Evolutionary conservation across 2,888 invertebrate species (phyloP).

Genomic region (Habrosyne pyritoides): DNA sequence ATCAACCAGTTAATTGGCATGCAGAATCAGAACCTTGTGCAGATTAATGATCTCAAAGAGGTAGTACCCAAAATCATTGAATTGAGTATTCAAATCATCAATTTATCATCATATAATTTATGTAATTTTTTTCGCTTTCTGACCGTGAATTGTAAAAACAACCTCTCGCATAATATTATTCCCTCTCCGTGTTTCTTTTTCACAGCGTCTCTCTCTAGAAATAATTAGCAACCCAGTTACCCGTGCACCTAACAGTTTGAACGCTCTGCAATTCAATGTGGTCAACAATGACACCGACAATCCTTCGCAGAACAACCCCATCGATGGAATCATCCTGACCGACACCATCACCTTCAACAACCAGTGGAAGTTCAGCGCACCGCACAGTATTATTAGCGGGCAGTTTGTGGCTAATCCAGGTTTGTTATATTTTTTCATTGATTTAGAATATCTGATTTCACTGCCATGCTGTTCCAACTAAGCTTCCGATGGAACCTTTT

Average conservation of each 20-base stretch:
- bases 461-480: too few species aligned
- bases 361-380: conserved; percentile 65
- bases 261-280: conserved; percentile 31
- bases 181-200: too few species aligned
- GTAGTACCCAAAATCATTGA: conserved; percentile 61
- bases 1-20: conserved; percentile 92
- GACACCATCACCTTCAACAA: conserved; percentile 55
- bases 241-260: conserved; percentile 45
- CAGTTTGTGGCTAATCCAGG: conserved; percentile 59
- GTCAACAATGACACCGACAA: conserved; percentile 48
- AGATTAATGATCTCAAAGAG: conserved; percentile 94
- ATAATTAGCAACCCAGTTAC: conserved; percentile 86
- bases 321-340: conserved; percentile 60
- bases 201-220: conserved; percentile 86
- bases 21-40: conserved; percentile 91
- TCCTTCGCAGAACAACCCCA: conserved; percentile 70
- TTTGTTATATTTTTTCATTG: conserved; percentile 20
- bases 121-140: too few species aligned
- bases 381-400: conserved; percentile 46
- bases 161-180: too few species aligned
- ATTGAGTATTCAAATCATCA: too few species aligned
- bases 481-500: too few species aligned
- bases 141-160: too few species aligned
- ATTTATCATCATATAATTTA: too few species aligned
- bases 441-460: too few species aligned